Evolutionary conservation across 2,888 invertebrate species (phyloP).

Genomic region (Aphodius granarius): DNA sequence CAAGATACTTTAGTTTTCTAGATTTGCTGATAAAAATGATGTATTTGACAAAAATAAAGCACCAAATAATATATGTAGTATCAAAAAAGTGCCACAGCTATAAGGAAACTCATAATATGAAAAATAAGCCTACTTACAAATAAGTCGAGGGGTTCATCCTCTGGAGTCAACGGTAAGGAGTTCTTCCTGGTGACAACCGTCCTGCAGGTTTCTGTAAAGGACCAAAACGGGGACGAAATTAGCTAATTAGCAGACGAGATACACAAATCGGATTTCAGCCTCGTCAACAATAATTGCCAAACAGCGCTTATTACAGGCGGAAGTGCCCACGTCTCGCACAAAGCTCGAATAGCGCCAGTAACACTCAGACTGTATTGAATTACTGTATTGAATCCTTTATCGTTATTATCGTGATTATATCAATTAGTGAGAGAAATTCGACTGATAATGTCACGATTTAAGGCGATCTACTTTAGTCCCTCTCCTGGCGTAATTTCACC

Average conservation of each 20-base stretch:
- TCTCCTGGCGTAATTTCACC: background rate
- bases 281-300: background rate
- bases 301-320: background rate
- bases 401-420: background rate
- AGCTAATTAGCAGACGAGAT: background rate
- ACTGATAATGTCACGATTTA: background rate
- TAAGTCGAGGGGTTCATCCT: slow-evolving; percentile 70
- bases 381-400: background rate
- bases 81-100: too few relatives aligned
- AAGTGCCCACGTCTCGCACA: background rate
- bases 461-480: background rate
- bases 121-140: slow-evolving; percentile 59
- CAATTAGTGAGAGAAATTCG: background rate
- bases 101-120: slow-evolving; percentile 1
- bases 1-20: too few relatives aligned
- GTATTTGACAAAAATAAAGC: too few relatives aligned
- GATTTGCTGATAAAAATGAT: too few relatives aligned
- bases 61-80: too few relatives aligned
- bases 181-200: slow-evolving; percentile 65
- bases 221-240: background rate
- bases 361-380: background rate
- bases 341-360: background rate
- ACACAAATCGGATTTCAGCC: background rate
- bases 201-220: slow-evolving; percentile 58
- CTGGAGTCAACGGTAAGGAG: slow-evolving; percentile 70